Base-by-base conservation (phyloP, 2,888 invertebrate genomes). In the Ariolimax columbianus region DNA sequence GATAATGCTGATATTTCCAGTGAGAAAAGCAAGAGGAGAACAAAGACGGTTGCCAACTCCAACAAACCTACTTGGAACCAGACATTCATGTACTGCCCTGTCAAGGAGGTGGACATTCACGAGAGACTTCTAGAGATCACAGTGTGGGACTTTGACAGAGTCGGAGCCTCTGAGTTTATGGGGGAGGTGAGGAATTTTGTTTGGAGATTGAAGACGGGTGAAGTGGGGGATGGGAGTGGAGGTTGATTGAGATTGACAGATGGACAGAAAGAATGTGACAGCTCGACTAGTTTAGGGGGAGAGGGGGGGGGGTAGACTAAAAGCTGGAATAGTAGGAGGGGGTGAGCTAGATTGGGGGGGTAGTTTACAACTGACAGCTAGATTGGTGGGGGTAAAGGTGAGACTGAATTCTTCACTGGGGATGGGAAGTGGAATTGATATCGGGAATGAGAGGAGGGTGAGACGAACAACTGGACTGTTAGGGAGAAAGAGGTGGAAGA, bases 51-150 rank as follows among this genome's bases (percentile, higher is more conserved):
- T 90, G 97, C 97, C 81, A 98, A 97, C 94, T 98, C 98, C 82
- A 96, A 97, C 91, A 98, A 98, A 91, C 99, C 99, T 17, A 96
- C 97, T 93, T 99, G 99, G 99, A 98, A 98, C 94, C 98, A 99
- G 95, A 97, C 97, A 38, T 99, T 99, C 95, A 96, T 98, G 87
- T 99, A 98, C 95, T 96, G 97, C 88, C 97, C 97, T 82, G 95
- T 99, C 90, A 96, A 98, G 90, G 96, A 97, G 91, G 96, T 97
- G 36, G 98, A 99, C 93, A 95, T 99, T 89, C 96, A 97, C 92
- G 96, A 97, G 90, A 96, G 98, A 91, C 96, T 97, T 90, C 95
- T 99, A 89, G 99, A 99, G 95, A 97, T 99, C 87, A 99, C 98
- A 43, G 97, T 99, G 33, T 99, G 99, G 98, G 99, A 99, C 94